A percentile compares a stretch with the other conserved stretches of the same genome.
Evolutionary conservation across 2,888 invertebrate genomes (phyloP).

Genomic region (Tiliacea citrago): DNA sequence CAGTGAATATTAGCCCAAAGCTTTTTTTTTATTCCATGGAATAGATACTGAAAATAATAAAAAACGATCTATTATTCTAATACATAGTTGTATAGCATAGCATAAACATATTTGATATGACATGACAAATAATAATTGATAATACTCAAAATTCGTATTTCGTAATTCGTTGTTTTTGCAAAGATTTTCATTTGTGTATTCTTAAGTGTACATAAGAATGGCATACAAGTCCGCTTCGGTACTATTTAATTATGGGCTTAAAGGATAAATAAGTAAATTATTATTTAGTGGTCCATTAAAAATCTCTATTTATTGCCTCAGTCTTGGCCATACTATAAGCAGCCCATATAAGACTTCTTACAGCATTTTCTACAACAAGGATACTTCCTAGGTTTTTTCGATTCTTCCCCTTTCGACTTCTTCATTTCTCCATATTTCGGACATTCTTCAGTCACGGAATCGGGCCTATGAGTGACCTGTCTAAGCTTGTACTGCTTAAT

Average conservation of each 20-base stretch:
- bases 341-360: conserved; percentile 48
- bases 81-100: too few species aligned
- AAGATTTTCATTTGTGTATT: neutral
- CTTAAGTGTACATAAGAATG: neutral
- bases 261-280: neutral
- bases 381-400: neutral
- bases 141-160: neutral
- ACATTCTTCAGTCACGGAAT: conserved; percentile 20
- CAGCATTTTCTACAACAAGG: conserved; percentile 57
- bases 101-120: neutral
- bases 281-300: neutral
- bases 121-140: neutral
- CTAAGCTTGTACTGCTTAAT: conserved; percentile 15
- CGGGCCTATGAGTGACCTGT: neutral
- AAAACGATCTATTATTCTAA: neutral
- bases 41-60: neutral
- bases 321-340: conserved; percentile 15
- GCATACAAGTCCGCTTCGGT: neutral
- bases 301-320: neutral
- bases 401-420: neutral
- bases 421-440: conserved; percentile 32
- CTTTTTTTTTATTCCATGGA: neutral
- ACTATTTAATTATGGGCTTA: too few species aligned
- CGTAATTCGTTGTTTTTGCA: neutral
- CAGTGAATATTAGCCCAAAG: neutral